Conservation (phyloP, 2,113 vertebrate species). For the Craseonycteris thonglongyai region DNA sequence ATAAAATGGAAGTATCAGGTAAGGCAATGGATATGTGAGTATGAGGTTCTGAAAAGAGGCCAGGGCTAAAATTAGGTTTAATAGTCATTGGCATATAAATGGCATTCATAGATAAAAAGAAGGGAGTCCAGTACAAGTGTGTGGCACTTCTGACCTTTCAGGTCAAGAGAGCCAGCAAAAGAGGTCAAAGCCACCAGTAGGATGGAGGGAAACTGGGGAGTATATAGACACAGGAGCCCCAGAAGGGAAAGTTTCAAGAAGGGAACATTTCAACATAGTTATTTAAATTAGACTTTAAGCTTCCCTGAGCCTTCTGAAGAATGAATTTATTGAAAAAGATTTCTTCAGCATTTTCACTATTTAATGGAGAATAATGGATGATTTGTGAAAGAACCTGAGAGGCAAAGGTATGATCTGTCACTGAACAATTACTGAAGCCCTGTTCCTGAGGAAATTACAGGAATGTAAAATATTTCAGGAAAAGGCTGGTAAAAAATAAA, state of each 20-base stretch:
- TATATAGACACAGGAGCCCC: not conserved
- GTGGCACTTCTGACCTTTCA: not conserved
- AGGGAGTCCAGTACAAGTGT: not conserved
- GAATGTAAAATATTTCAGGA: not conserved
- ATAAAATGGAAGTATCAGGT: not conserved
- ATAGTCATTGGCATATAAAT: not conserved
- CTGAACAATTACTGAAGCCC: not conserved
- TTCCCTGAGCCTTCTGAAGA: not conserved
- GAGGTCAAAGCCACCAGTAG: not conserved
- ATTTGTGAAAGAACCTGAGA: not conserved
- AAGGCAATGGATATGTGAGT: not conserved
- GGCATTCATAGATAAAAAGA: not conserved
- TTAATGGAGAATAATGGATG: not conserved
- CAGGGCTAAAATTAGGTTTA: not conserved
- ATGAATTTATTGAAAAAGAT: not conserved
- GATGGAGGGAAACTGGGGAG: not conserved
- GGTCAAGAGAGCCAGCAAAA: not conserved
- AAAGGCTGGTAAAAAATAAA: not conserved
- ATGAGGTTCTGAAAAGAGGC: not conserved
- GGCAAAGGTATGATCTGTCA: not conserved
- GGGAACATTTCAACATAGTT: not conserved
- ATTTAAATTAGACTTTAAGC: not conserved
- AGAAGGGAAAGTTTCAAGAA: not conserved
- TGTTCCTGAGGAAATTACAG: not conserved
- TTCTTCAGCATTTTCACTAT: not conserved